Conservation (phyloP, 1,140 invertebrate species). For the Dinothrombium tinctorium region DNA sequence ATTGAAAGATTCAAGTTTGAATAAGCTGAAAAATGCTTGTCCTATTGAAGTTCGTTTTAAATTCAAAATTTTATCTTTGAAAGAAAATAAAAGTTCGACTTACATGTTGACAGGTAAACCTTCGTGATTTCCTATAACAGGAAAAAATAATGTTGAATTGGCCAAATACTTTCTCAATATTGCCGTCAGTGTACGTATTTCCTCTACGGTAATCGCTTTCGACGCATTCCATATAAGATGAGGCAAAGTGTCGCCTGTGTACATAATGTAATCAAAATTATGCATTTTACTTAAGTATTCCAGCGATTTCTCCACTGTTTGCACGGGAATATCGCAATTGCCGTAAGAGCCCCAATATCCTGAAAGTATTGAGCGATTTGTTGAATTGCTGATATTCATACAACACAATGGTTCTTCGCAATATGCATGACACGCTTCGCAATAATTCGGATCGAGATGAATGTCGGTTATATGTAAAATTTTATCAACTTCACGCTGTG, state of each 20-base stretch:
- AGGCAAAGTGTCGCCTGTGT: constrained; percentile 86
- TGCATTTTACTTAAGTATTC: constrained; percentile 63
- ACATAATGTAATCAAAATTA: constrained; percentile 73
- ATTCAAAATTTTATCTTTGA: too few species aligned
- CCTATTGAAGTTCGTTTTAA: too few species aligned
- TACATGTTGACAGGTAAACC: constrained; percentile 79
- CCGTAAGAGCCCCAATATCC: constrained; percentile 74
- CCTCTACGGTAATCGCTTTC: constrained; percentile 66
- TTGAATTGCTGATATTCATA: too few species aligned
- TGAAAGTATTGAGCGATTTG: too few species aligned
- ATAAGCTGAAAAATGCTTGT: too few species aligned
- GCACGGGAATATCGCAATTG: constrained; percentile 72
- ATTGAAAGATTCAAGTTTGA: too few species aligned
- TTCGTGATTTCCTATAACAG: constrained; percentile 85
- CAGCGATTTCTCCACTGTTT: constrained; percentile 69
- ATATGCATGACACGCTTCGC: constrained; percentile 62
- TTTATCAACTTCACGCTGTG: too few species aligned
- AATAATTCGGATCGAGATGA: constrained; percentile 74
- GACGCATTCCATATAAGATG: constrained; percentile 82
- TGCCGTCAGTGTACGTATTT: constrained; percentile 58
- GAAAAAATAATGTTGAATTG: constrained; percentile 64
- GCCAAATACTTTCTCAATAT: constrained; percentile 58
- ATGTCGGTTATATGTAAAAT: constrained; percentile 78
- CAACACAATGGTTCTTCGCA: constrained; percentile 75
- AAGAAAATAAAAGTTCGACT: too few species aligned